Evolutionary conservation across 2,888 invertebrate genomes (phyloP), one percentile per base, ranked within the genome.

Genomic region (Liodrosophila aerea): DNA sequence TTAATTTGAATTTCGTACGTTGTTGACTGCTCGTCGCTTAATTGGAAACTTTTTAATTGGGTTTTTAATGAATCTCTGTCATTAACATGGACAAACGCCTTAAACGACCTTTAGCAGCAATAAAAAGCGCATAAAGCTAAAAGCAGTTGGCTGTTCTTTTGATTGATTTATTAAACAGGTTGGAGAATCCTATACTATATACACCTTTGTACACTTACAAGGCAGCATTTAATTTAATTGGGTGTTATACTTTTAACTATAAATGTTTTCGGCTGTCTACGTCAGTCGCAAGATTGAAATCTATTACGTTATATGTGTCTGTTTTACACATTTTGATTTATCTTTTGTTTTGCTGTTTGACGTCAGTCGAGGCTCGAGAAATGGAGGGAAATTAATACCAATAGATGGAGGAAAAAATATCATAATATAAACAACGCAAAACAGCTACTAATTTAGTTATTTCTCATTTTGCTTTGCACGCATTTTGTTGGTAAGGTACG

Each of bases 101-200:
- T 41, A 52, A 63, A 61, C 67, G 75, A 77, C 72, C 73, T 73
- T 63, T 72, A 47, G 12, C 56, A 56, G 64, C 63, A 73, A 61
- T 58, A 57, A 60, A 67, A 51, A 54, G 47, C 36, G 52, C 44
- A 58, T 59, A 62, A 56, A 63, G 43, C 56, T 59, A 16, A 73
- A 61, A 68, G 43, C 60, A 36, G 60, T 43, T 74, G 57, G 58
- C 44, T 63, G 46, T 61, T 58, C 56, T 27, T 40, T 36, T 75
- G 78, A 77, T 77, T 81, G 68, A 81, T 76, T 81, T 78, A 76
- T 60, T 57, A 37, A 43, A 51, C 57, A 45, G 50, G 50, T 53
- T 44, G 30, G n/a, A 22, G 15, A 12, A 40, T 46, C 3, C 22
- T 22, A 41, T 27, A 27, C 16, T 52, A n/a, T 16, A 22, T 3